Conservation (phyloP, 2,888 invertebrate species). For the Salpingus planirostris region DNA sequence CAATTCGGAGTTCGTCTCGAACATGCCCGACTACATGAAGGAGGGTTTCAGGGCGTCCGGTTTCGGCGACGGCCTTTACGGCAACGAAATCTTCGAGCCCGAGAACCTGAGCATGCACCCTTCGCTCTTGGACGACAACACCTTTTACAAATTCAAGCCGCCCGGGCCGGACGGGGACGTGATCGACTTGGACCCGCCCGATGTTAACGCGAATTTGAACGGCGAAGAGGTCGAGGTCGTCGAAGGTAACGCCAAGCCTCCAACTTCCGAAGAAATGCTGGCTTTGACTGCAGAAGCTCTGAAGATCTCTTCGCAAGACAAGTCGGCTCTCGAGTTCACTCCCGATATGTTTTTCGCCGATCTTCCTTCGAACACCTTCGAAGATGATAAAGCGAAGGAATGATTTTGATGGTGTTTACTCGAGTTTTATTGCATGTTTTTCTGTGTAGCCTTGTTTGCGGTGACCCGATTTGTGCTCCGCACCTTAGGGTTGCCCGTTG, state of each 20-base stretch:
- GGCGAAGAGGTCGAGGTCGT: neutral
- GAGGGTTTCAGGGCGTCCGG: neutral
- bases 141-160: too few species aligned
- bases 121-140: slow-evolving; percentile 6
- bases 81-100: slow-evolving; percentile 10
- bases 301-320: neutral
- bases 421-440: too few species aligned
- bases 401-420: too few species aligned
- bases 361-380: too few species aligned
- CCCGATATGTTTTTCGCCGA: slow-evolving; percentile 31
- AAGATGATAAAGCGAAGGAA: too few species aligned
- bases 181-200: neutral
- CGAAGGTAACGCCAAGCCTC: neutral
- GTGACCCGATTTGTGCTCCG: too few species aligned
- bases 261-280: neutral
- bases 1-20: slow-evolving; percentile 3
- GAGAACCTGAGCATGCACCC: slow-evolving; percentile 14
- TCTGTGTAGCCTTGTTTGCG: too few species aligned
- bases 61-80: neutral
- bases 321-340: slow-evolving; percentile 20
- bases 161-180: too few species aligned
- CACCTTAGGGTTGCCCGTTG: too few species aligned
- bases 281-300: neutral
- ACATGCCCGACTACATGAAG: slow-evolving; percentile 6
- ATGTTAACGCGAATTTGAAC: neutral